phyloP scores from a whole-genome alignment of 2,888 invertebrate genomes.

The Andrena marginata region DNA sequence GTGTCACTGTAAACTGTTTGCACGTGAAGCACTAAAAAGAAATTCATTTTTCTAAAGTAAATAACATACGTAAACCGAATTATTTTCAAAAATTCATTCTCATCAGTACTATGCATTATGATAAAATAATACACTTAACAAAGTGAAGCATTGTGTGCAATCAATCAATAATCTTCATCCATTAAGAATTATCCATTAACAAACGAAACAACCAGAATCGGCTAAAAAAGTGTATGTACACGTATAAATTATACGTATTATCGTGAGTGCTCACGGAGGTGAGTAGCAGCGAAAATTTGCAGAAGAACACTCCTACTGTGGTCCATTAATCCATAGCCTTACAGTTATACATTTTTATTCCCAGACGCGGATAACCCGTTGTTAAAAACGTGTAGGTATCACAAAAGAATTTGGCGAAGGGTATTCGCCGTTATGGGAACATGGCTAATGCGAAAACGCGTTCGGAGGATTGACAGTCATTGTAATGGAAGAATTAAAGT shows the following conservation, averaged over 20 bases:
- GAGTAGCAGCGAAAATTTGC: slow-evolving; percentile 1
- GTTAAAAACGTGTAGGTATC: slow-evolving; percentile 34
- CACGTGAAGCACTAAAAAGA: not conserved
- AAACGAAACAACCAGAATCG: too few relatives aligned
- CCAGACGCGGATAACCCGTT: not conserved
- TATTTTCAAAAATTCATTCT: too few relatives aligned
- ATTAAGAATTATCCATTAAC: too few relatives aligned
- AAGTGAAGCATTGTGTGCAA: too few relatives aligned
- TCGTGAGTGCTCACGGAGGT: not conserved
- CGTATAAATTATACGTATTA: too few relatives aligned
- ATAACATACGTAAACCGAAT: too few relatives aligned
- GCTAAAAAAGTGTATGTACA: too few relatives aligned
- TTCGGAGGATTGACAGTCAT: slow-evolving; percentile 61
- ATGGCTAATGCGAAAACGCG: slow-evolving; percentile 39
- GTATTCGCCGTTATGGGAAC: slow-evolving; percentile 37
- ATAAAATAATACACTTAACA: too few relatives aligned
- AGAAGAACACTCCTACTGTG: not conserved
- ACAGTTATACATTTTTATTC: slow-evolving; percentile 8
- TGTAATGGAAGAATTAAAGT: slow-evolving; percentile 73
- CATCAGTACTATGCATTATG: too few relatives aligned
- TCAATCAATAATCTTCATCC: too few relatives aligned
- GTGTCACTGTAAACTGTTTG: not conserved
- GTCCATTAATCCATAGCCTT: slow-evolving; percentile 1
- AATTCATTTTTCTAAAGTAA: too few relatives aligned
- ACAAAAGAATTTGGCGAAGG: slow-evolving; percentile 15